Conservation (phyloP, 2,113 vertebrate genomes). For the Nanorana parkeri region DNA sequence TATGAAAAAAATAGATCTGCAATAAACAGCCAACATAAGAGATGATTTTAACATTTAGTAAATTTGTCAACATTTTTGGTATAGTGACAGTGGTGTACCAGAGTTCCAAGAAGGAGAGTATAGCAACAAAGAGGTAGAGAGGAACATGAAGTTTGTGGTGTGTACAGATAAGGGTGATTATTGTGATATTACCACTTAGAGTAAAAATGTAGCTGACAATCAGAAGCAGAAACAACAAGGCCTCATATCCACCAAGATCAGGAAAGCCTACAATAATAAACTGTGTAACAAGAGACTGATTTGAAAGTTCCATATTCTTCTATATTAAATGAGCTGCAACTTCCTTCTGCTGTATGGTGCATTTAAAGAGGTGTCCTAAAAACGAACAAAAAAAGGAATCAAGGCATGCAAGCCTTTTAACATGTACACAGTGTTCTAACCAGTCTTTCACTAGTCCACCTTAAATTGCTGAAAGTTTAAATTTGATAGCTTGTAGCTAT, state of each 20-base stretch:
- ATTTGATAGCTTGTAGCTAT: too few relatives aligned
- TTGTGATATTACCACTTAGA: conserved; percentile 37
- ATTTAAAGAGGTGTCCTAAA: neutral
- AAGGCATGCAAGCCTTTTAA: neutral
- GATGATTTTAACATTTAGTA: conserved; percentile 32
- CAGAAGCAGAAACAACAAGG: conserved; percentile 1
- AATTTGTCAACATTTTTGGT: conserved; percentile 38
- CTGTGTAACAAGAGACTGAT: conserved; percentile 35
- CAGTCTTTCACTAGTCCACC: too few relatives aligned
- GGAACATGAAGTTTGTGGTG: conserved; percentile 45
- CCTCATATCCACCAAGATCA: neutral
- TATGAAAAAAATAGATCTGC: conserved; percentile 45
- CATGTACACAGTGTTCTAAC: too few relatives aligned
- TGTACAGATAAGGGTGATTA: conserved; percentile 31
- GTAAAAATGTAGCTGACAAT: conserved; percentile 38
- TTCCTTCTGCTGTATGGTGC: too few relatives aligned
- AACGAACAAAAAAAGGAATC: neutral
- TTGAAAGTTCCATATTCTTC: neutral
- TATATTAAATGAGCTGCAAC: too few relatives aligned
- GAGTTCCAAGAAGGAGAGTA: conserved; percentile 49
- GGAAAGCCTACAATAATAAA: conserved; percentile 43
- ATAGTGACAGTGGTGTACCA: conserved; percentile 49
- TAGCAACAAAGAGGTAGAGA: conserved; percentile 42
- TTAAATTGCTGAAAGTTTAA: too few relatives aligned
- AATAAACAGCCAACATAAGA: conserved; percentile 34